Conservation (phyloP, 2,797 vertebrate species). For the Taeniopygia guttata region DNA sequence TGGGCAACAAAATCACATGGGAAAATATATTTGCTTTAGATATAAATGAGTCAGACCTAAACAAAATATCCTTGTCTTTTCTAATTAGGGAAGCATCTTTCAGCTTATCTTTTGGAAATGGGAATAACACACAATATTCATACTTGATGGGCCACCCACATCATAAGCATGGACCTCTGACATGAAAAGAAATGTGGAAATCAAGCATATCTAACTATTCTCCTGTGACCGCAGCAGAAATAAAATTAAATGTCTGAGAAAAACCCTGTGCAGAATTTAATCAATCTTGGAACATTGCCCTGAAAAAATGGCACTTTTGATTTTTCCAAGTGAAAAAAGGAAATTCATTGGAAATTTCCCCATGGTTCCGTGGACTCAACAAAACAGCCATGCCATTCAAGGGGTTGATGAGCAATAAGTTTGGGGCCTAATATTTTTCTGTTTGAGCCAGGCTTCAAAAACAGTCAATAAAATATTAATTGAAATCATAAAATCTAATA, state of each 20-base stretch:
- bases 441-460: background rate
- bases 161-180: background rate
- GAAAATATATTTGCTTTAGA: background rate
- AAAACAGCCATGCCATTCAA: background rate
- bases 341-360: background rate
- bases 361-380: background rate
- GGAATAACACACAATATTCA: background rate
- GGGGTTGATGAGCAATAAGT: background rate
- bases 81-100: background rate
- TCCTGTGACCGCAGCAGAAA: background rate
- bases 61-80: background rate
- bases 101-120: background rate
- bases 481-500: background rate
- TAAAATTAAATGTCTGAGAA: background rate
- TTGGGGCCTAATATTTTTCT: background rate
- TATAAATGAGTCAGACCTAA: background rate
- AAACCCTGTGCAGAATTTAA: background rate
- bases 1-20: background rate
- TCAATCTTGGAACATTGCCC: background rate
- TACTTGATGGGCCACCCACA: background rate
- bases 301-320: background rate
- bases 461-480: background rate
- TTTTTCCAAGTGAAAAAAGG: background rate
- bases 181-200: background rate
- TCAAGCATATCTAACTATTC: background rate